Evolutionary conservation across 2,113 vertebrate genomes (phyloP).

Genomic region (Pantherophis guttatus): DNA sequence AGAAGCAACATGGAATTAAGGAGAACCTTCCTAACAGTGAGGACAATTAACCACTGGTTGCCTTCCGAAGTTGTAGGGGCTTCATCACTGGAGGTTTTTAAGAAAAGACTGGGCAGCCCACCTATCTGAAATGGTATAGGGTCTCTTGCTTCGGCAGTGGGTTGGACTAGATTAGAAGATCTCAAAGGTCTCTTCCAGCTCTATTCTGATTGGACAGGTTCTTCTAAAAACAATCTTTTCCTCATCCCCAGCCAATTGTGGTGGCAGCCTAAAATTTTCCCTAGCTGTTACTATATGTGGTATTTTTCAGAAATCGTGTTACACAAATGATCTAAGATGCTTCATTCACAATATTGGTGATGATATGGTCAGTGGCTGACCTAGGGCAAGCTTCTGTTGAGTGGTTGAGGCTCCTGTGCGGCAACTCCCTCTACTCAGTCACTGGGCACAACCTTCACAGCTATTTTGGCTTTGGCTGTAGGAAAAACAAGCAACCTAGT

Average conservation of each 20-base stretch:
- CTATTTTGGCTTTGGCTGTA: not conserved
- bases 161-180: no score
- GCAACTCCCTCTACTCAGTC: not conserved
- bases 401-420: not conserved
- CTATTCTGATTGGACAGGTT: not conserved
- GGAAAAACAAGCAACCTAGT: not conserved
- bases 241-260: not conserved
- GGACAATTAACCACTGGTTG: no score
- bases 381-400: not conserved
- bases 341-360: not conserved
- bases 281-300: not conserved
- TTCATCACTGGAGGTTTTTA: no score
- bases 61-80: no score
- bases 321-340: not conserved
- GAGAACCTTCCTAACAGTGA: no score
- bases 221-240: not conserved
- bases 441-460: not conserved
- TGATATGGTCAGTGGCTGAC: not conserved
- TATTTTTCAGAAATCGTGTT: not conserved
- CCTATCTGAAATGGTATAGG: no score
- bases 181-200: no score
- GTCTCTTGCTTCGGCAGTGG: no score
- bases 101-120: no score
- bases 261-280: not conserved
- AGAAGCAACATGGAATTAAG: no score